Percentiles rank a stretch among this genome's conserved stretches.
Evolutionary conservation across 1,140 invertebrate species (phyloP).

Genomic region (Drosophila asahinai): DNA sequence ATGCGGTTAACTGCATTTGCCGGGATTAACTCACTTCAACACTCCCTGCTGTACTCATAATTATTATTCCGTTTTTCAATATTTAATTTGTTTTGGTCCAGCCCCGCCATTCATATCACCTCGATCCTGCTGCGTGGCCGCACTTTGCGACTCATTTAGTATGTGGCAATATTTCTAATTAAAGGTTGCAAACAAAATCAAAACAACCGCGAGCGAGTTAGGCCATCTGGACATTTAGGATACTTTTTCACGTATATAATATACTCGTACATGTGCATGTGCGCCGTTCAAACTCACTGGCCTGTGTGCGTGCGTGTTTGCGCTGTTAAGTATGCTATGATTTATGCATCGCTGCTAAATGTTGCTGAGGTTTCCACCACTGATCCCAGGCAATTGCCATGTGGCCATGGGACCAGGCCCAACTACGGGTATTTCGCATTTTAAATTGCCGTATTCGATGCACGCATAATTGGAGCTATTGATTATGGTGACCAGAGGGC

Average conservation of each 20-base stretch:
- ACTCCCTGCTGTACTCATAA: conserved; percentile 42
- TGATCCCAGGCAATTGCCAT: conserved; percentile 66
- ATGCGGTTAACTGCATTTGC: conserved; percentile 52
- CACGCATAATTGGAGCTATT: conserved; percentile 76
- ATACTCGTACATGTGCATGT: conserved; percentile 6
- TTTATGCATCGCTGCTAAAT: conserved; percentile 80
- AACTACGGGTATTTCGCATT: conserved; percentile 58
- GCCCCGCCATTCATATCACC: conserved; percentile 3
- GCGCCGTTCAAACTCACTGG: conserved; percentile 4
- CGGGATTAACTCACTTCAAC: conserved; percentile 20
- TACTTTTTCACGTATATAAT: conserved; percentile 16
- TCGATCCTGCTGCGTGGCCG: neutral
- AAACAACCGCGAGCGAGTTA: conserved; percentile 67
- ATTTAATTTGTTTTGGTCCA: conserved; percentile 71
- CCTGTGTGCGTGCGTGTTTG: conserved; percentile 27
- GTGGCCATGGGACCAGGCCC: conserved; percentile 46
- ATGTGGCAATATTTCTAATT: conserved; percentile 82
- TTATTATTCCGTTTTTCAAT: conserved; percentile 78
- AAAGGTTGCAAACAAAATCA: conserved; percentile 81
- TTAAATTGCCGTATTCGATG: conserved; percentile 71
- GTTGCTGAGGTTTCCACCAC: conserved; percentile 71
- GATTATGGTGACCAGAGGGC: conserved; percentile 47
- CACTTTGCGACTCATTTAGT: conserved; percentile 69
- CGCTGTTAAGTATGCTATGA: conserved; percentile 77
- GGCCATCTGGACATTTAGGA: conserved; percentile 52